Percentiles rank a stretch among this genome's conserved stretches.
These are phyloP conservation scores for Oreochromis tanganicae DNA, from an alignment of 2,113 vertebrate genomes.

Conservation along the genomic window DNA sequence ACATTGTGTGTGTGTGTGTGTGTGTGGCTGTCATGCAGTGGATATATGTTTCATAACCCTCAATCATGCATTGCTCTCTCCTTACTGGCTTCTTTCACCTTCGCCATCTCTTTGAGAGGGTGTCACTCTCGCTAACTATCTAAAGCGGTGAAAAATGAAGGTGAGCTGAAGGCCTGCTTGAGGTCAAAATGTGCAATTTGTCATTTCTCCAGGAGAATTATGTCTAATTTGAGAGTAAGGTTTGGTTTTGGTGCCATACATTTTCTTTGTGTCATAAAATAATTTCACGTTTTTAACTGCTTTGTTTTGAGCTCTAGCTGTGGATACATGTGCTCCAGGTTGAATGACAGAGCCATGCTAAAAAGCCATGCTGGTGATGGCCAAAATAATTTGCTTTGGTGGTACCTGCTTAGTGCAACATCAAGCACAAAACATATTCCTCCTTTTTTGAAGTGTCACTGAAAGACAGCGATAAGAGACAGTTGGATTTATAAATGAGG, in stretches of 20 bases:
- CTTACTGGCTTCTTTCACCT: not conserved
- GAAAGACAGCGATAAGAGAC: constrained; percentile 13
- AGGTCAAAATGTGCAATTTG: not conserved
- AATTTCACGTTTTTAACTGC: not conserved
- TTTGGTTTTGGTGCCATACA: not conserved
- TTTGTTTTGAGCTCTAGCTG: not conserved
- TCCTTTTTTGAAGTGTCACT: not conserved
- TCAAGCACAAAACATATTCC: not conserved
- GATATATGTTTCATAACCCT: not conserved
- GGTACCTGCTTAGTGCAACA: not conserved
- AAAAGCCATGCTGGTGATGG: not conserved
- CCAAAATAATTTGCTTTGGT: not conserved
- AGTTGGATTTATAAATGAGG: not conserved
- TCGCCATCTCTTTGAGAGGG: not conserved
- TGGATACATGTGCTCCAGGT: not conserved
- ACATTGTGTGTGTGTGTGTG: not conserved
- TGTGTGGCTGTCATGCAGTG: not conserved
- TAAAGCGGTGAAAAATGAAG: not conserved
- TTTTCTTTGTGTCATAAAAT: not conserved
- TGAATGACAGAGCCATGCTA: not conserved
- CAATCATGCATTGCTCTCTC: not conserved
- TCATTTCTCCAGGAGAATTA: not conserved
- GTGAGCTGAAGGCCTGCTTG: not conserved
- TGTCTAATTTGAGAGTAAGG: not conserved
- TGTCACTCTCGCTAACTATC: not conserved